Evolutionary conservation across 2,113 vertebrate species (phyloP).

Genomic region (Lanius collurio): DNA sequence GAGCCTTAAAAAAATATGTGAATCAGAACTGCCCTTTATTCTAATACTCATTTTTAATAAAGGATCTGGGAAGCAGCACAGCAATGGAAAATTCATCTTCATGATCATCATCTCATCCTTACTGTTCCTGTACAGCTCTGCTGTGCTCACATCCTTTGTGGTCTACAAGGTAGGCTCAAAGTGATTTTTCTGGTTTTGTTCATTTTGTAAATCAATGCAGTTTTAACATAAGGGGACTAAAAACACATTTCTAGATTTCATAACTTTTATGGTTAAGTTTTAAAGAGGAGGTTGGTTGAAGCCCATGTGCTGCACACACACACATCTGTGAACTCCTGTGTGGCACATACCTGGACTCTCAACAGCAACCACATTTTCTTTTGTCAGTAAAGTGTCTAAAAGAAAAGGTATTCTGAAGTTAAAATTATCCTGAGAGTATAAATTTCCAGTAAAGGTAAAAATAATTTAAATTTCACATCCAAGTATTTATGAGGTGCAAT

Average conservation of each 20-base stretch:
- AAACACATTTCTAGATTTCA: neutral
- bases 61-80: neutral
- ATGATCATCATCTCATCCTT: slow-evolving; percentile 8
- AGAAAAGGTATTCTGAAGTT: neutral
- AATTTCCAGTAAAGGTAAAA: neutral
- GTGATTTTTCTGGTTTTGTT: neutral
- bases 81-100: neutral
- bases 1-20: neutral
- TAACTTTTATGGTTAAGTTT: neutral
- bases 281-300: neutral
- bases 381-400: neutral
- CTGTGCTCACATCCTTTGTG: neutral
- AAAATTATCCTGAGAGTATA: neutral
- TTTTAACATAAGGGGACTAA: neutral
- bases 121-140: slow-evolving; percentile 60
- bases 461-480: neutral
- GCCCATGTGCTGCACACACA: neutral
- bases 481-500: neutral
- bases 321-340: neutral
- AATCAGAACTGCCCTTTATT: neutral
- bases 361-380: neutral
- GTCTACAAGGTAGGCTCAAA: slow-evolving; percentile 58
- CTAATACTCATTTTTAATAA: slow-evolving; percentile 25
- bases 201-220: neutral
- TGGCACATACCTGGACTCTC: neutral